Conservation (phyloP, 2,888 invertebrate genomes). For the Anaspis maculata region DNA sequence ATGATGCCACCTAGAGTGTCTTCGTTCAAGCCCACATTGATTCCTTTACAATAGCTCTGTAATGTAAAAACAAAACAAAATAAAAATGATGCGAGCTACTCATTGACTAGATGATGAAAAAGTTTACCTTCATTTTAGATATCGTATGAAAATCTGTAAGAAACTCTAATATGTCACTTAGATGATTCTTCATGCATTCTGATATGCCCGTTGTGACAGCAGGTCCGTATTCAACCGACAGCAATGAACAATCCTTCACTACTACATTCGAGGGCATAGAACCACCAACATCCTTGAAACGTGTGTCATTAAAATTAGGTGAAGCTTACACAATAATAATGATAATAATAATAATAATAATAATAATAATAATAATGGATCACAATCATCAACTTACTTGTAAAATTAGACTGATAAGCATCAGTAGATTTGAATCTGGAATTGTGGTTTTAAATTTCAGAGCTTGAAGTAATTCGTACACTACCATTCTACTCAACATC, state of each 20-base stretch:
- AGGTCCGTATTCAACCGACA: conserved; percentile 41
- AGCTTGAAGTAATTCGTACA: conserved; percentile 91
- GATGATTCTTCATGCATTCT: conserved; percentile 88
- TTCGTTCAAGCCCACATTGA: conserved; percentile 68
- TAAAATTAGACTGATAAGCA: conserved; percentile 79
- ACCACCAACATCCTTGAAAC: conserved; percentile 71
- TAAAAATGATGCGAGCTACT: conserved; percentile 1
- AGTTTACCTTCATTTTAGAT: conserved; percentile 94
- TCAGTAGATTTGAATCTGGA: conserved; percentile 89
- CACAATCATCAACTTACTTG: conserved; percentile 48
- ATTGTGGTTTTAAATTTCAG: conserved; percentile 90
- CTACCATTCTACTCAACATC: conserved; percentile 81
- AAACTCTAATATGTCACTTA: conserved; percentile 90
- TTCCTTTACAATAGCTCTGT: conserved; percentile 65
- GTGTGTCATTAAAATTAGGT: no score
- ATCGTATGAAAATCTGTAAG: conserved; percentile 93
- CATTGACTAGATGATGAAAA: conserved; percentile 51
- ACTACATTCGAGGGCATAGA: conserved; percentile 70
- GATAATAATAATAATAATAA: conserved; percentile 2
- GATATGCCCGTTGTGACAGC: conserved; percentile 77
- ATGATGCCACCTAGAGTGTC: conserved; percentile 94
- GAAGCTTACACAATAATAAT: no score
- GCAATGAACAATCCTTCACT: conserved; percentile 47
- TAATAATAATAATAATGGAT: conserved; percentile 1
- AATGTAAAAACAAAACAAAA: conserved; percentile 33